Conservation (phyloP, 2,797 vertebrate genomes). For the Distichodus sexfasciatus region DNA sequence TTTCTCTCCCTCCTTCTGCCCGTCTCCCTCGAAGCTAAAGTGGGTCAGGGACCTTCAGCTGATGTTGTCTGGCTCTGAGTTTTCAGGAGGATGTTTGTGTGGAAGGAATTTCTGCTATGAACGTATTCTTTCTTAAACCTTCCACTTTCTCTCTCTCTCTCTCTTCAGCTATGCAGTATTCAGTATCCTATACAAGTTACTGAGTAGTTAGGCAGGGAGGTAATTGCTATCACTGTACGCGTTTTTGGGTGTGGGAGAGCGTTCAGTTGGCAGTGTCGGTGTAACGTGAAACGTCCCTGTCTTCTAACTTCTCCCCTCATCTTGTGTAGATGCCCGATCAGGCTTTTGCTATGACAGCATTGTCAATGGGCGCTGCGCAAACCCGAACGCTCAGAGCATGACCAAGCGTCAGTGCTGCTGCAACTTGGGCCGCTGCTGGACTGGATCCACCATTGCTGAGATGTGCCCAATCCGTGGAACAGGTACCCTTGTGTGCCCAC, state of each 20-base stretch:
- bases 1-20: neutral
- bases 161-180: neutral
- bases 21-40: conserved; percentile 8
- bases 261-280: conserved; percentile 49
- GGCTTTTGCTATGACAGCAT: conserved; percentile 87
- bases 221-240: neutral
- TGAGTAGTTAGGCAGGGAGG: neutral
- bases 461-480: conserved; percentile 91
- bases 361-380: conserved; percentile 84
- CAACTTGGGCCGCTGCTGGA: conserved; percentile 89
- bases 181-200: neutral
- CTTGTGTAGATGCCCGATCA: conserved; percentile 80
- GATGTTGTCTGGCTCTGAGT: conserved; percentile 32
- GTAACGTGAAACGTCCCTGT: neutral
- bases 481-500: conserved; percentile 69
- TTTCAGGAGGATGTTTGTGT: conserved; percentile 65
- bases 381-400: conserved; percentile 83
- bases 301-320: conserved; percentile 25
- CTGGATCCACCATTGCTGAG: conserved; percentile 77
- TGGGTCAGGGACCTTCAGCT: conserved; percentile 48
- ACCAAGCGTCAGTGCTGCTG: conserved; percentile 94
- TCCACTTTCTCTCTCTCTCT: neutral
- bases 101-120: conserved; percentile 69
- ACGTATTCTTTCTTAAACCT: conserved; percentile 57
- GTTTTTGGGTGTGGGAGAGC: conserved; percentile 28